Evolutionary conservation across 1,140 invertebrate genomes (phyloP).

Genomic region (Macrotrachela quadricornifera): DNA sequence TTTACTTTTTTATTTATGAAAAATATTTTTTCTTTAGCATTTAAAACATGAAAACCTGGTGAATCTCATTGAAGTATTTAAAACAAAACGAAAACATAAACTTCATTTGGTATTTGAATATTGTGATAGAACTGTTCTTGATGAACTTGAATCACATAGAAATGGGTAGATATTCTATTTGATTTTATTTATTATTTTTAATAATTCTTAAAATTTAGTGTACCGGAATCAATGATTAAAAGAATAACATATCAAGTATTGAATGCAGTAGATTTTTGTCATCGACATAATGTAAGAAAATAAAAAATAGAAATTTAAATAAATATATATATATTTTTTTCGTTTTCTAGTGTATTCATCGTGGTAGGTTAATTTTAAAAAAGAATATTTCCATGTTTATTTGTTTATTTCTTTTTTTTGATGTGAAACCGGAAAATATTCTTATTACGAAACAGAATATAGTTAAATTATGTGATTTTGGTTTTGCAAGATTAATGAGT

Average conservation of each 20-base stretch:
- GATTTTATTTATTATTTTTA: background rate
- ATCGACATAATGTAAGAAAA: conserved; percentile 51
- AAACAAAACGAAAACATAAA: conserved; percentile 56
- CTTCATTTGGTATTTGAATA: conserved; percentile 95
- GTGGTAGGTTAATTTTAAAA: conserved; percentile 18
- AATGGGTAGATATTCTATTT: conserved; percentile 35
- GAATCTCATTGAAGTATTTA: conserved; percentile 89
- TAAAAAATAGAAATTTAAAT: background rate
- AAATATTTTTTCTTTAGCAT: conserved; percentile 43
- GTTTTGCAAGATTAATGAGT: conserved; percentile 90
- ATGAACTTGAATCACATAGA: conserved; percentile 78
- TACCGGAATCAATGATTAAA: conserved; percentile 66
- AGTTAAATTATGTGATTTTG: conserved; percentile 94
- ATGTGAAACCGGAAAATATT: conserved; percentile 97
- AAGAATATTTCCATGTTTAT: no score
- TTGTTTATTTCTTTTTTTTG: conserved; percentile 18
- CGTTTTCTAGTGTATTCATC: conserved; percentile 52
- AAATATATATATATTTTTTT: conserved; percentile 3
- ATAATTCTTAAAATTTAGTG: conserved; percentile 29
- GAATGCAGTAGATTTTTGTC: conserved; percentile 80
- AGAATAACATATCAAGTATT: conserved; percentile 85
- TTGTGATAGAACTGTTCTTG: conserved; percentile 83
- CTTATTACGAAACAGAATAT: conserved; percentile 73
- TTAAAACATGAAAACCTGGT: conserved; percentile 93
- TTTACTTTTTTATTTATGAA: background rate